A percentile compares a stretch with the other conserved stretches of the same genome.
phyloP scores from a whole-genome alignment of 1,140 invertebrate species.

The Subanguina moxae region DNA sequence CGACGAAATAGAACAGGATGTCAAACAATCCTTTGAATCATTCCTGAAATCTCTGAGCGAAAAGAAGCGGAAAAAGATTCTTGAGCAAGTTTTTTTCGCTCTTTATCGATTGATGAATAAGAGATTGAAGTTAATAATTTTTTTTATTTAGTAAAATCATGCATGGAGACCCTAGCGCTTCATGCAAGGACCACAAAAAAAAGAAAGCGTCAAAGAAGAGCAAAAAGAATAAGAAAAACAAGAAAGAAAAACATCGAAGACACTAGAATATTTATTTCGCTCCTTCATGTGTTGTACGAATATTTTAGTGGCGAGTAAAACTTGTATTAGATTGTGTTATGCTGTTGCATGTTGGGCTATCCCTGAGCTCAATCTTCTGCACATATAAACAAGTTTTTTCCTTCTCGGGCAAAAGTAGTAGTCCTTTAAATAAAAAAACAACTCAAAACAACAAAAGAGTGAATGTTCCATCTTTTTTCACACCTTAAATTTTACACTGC shows the following conservation, averaged over 20 bases:
- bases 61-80: slow-evolving; percentile 36
- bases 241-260: neutral
- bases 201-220: slow-evolving; percentile 30
- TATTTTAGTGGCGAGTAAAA: too few relatives aligned
- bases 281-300: too few relatives aligned
- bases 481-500: too few relatives aligned
- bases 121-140: too few relatives aligned
- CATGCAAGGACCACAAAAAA: slow-evolving; percentile 26
- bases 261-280: neutral
- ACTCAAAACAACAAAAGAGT: too few relatives aligned
- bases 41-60: slow-evolving; percentile 37
- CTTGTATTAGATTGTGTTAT: too few relatives aligned
- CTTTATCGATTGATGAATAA: neutral
- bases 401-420: too few relatives aligned
- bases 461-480: too few relatives aligned
- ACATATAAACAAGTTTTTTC: too few relatives aligned
- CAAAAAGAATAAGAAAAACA: neutral
- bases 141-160: slow-evolving; percentile 43
- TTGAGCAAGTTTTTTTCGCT: slow-evolving; percentile 35
- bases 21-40: slow-evolving; percentile 24
- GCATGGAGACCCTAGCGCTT: slow-evolving; percentile 16
- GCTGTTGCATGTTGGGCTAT: too few relatives aligned
- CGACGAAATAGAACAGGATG: slow-evolving; percentile 23
- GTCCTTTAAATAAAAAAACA: too few relatives aligned
- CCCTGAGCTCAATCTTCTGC: too few relatives aligned